These are phyloP conservation scores for Lampris megalopsis DNA, from an alignment of 2,113 vertebrate genomes.

Conservation along the genomic window DNA sequence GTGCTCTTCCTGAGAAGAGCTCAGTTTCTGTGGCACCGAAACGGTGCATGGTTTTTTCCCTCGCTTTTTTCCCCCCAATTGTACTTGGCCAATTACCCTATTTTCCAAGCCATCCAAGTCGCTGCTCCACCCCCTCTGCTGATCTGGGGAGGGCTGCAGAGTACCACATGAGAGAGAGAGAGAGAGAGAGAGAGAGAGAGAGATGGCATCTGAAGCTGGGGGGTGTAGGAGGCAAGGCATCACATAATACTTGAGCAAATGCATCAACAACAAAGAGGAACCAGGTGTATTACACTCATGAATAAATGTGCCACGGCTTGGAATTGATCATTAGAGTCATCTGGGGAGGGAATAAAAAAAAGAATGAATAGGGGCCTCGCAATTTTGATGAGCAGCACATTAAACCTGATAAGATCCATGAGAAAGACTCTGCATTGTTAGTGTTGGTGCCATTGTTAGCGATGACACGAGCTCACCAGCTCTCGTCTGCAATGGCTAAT, in stretches of 20 bases:
- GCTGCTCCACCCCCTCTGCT: too few species aligned
- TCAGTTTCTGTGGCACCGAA: neutral
- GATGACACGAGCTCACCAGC: neutral
- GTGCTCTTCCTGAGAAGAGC: neutral
- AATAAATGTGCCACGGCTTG: conserved; percentile 69
- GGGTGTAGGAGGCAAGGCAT: conserved; percentile 52
- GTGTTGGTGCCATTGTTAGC: neutral
- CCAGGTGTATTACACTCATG: conserved; percentile 72
- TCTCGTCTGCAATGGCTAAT: conserved; percentile 29
- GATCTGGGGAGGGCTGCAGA: too few species aligned
- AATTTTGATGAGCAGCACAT: conserved; percentile 54
- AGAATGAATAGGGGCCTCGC: conserved; percentile 32
- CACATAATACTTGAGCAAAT: conserved; percentile 66
- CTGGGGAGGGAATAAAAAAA: conserved; percentile 41
- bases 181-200: conserved; percentile 19
- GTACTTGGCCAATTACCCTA: too few species aligned
- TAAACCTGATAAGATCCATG: conserved; percentile 46
- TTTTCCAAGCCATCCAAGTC: too few species aligned
- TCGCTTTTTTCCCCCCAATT: too few species aligned
- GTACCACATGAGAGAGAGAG: too few species aligned
- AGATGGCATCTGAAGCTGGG: conserved; percentile 47
- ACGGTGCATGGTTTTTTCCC: neutral
- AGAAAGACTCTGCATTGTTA: conserved; percentile 44
- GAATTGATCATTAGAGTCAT: conserved; percentile 69
- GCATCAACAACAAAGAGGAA: conserved; percentile 63